Evolutionary conservation across 2,797 vertebrate species (phyloP).

Genomic region (Dallia pectoralis): DNA sequence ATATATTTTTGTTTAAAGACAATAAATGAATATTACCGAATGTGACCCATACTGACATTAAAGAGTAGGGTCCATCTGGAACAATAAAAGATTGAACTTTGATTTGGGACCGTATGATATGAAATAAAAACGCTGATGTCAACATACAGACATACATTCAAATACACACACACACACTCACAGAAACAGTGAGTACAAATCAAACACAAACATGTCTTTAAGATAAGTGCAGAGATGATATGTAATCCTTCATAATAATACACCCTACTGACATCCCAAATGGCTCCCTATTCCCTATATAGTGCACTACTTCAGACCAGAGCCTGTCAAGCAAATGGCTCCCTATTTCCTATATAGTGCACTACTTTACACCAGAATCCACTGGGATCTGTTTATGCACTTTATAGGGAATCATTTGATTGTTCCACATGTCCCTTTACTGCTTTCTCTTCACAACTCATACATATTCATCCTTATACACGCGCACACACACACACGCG

Average conservation of each 20-base stretch:
- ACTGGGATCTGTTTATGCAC: too few species aligned
- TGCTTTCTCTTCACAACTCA: slow-evolving; percentile 19
- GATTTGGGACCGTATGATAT: slow-evolving; percentile 36
- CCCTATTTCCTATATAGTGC: too few species aligned
- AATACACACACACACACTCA: slow-evolving; percentile 12
- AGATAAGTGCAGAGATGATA: slow-evolving; percentile 31
- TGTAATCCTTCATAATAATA: slow-evolving; percentile 27
- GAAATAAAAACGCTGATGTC: slow-evolving; percentile 36
- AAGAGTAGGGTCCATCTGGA: slow-evolving; percentile 42
- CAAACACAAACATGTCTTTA: slow-evolving; percentile 19
- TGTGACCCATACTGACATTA: slow-evolving; percentile 45
- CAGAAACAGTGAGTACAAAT: slow-evolving; percentile 23
- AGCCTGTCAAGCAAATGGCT: too few species aligned
- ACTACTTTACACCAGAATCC: too few species aligned
- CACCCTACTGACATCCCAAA: too few species aligned
- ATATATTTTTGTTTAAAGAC: slow-evolving; percentile 55
- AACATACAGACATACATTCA: slow-evolving; percentile 17
- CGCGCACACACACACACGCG: slow-evolving; percentile 22
- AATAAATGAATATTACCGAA: slow-evolving; percentile 48
- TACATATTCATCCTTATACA: slow-evolving; percentile 7
- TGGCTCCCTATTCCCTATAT: background rate
- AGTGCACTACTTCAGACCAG: too few species aligned
- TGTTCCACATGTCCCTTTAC: slow-evolving; percentile 17
- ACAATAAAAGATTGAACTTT: slow-evolving; percentile 56
- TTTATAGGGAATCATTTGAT: slow-evolving; percentile 4